These are phyloP conservation scores for Yponomeuta cagnagella DNA, from an alignment of 2,888 invertebrate species.

Conservation along the genomic window DNA sequence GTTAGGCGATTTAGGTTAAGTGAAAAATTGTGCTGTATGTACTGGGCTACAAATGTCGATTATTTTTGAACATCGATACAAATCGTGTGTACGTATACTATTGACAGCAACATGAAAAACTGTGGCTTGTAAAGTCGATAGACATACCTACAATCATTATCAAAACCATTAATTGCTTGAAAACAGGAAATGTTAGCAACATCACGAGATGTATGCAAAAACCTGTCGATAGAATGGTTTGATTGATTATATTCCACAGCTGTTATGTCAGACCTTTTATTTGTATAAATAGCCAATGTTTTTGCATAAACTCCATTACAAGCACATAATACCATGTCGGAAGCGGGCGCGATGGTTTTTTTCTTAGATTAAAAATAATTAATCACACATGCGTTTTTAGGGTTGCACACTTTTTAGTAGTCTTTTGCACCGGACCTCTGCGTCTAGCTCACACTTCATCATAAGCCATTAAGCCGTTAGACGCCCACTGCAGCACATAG, in stretches of 20 bases:
- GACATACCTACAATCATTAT: neutral
- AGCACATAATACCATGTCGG: slow-evolving; percentile 55
- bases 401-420: slow-evolving; percentile 45
- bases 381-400: slow-evolving; percentile 61
- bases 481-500: no score
- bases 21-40: no score
- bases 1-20: no score
- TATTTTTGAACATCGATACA: no score
- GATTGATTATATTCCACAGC: slow-evolving; percentile 41
- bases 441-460: no score
- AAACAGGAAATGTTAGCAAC: slow-evolving; percentile 43
- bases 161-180: slow-evolving; percentile 1
- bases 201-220: slow-evolving; percentile 53
- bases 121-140: neutral
- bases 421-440: slow-evolving; percentile 28
- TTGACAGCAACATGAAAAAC: neutral
- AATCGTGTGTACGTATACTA: neutral
- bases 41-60: no score
- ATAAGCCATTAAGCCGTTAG: no score
- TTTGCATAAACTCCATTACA: slow-evolving; percentile 43
- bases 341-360: slow-evolving; percentile 50
- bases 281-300: slow-evolving; percentile 37
- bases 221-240: slow-evolving; percentile 36
- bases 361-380: slow-evolving; percentile 58
- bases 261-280: slow-evolving; percentile 47